Evolutionary conservation across 2,113 vertebrate species (phyloP).

Genomic region (Aegotheles bennettii): DNA sequence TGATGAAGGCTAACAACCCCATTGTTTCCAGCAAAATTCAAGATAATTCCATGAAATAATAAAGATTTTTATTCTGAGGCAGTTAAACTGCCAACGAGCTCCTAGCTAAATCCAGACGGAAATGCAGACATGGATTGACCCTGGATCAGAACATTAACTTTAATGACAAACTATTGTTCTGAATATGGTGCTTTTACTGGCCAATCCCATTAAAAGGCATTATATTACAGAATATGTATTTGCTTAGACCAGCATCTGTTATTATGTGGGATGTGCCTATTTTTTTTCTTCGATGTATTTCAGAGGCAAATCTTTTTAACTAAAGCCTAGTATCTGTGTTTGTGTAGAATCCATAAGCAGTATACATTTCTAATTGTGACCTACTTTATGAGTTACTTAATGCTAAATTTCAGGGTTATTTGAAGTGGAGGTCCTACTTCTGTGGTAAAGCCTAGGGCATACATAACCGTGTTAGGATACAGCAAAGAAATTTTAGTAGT

Average conservation of each 20-base stretch:
- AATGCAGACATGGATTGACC: background rate
- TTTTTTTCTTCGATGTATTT: background rate
- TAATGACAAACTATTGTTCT: constrained; percentile 3
- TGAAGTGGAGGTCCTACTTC: background rate
- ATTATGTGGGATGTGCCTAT: background rate
- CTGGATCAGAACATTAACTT: constrained; percentile 16
- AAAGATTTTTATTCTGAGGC: background rate
- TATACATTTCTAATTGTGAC: background rate
- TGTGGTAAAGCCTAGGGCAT: background rate
- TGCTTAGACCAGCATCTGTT: background rate
- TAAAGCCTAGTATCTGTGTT: background rate
- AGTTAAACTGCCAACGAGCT: background rate
- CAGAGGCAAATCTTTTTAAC: background rate
- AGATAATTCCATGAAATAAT: constrained; percentile 1
- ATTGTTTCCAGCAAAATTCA: background rate
- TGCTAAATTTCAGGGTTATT: background rate
- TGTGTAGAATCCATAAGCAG: background rate
- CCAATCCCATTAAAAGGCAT: background rate
- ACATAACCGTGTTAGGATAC: background rate
- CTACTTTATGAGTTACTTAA: background rate
- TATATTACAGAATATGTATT: background rate
- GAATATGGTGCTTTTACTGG: background rate
- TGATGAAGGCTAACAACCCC: background rate
- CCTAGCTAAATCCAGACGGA: background rate
- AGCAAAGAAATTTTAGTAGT: background rate